Evolutionary conservation across 1,140 invertebrate genomes (phyloP), one percentile per base, ranked within the genome.

Genomic region (Temnothorax longispinosus): DNA sequence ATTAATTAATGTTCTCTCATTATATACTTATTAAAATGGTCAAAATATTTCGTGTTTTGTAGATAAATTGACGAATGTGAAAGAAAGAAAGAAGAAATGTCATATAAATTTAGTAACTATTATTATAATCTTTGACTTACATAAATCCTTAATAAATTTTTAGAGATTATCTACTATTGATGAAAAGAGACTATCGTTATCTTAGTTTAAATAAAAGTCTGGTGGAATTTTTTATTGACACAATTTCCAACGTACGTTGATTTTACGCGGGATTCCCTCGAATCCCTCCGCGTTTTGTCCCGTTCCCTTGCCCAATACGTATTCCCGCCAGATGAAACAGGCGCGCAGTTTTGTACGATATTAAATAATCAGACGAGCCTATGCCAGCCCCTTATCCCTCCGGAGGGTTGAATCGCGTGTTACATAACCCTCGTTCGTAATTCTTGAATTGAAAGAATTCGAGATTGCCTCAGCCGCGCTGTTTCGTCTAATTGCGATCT

Each of bases 311-410:
- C 80, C 88, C 90, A 85, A 91, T 91, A 92, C 87, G 91, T 88
- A 92, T 86, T 92, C 89, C 90, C 91, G 88, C 82, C 69, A 89
- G 87, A 88, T 81, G 88, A 92, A 87, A 77, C 92, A 89, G 87
- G 84, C 88, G 88, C 91, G 92, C 92, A 91, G 87, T 89, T 92
- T 91, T 88, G 90, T 84, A 86, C 89, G 89, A 92, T 94, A 94
- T 94, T 94, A 92, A 93, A 94, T 93, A 94, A 94, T 94, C 88
- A 90, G 84, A 90, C 91, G 90, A 91, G 88, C 87, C 82, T 88
- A 86, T 87, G 75, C 90, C 91, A 41, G 88, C 44, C 65, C 62
- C 58, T 86, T 84, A 89, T 90, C 64, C 65, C 85, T 82, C 65
- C 88, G 78, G 92, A 93, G 90, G 91, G 87, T 93, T 85, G 82